phyloP scores from a whole-genome alignment of 1,140 invertebrate genomes.

The Hetaerina americana region DNA sequence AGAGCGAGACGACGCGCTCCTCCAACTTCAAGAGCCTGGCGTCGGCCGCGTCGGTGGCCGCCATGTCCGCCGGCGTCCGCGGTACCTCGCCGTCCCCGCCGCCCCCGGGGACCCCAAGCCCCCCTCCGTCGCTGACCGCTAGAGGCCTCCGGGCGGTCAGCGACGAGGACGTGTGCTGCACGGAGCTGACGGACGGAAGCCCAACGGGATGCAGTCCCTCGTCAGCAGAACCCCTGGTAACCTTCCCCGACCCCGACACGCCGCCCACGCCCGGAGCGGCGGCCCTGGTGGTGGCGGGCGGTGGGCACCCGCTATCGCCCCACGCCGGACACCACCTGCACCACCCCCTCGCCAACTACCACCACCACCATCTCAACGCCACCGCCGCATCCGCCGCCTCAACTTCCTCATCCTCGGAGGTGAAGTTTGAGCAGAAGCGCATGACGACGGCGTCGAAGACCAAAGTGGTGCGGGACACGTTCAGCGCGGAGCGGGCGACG shows the following conservation, averaged over 20 bases:
- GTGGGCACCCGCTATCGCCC: slow-evolving; percentile 25
- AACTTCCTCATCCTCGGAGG: slow-evolving; percentile 37
- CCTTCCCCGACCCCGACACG: slow-evolving; percentile 62
- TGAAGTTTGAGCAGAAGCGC: slow-evolving; percentile 65
- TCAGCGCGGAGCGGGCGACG: slow-evolving; percentile 55
- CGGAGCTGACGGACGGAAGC: slow-evolving; percentile 21
- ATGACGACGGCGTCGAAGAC: slow-evolving; percentile 64
- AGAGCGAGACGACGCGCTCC: slow-evolving; percentile 7
- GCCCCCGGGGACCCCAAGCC: neutral
- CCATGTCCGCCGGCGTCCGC: slow-evolving; percentile 33
- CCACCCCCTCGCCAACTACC: slow-evolving; percentile 33
- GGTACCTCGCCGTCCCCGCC: neutral
- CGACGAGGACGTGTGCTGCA: slow-evolving; percentile 45
- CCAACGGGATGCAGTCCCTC: slow-evolving; percentile 30
- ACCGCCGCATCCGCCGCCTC: slow-evolving; percentile 21
- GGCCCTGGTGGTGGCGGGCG: slow-evolving; percentile 33
- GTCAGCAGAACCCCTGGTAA: slow-evolving; percentile 51
- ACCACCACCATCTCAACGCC: slow-evolving; percentile 25
- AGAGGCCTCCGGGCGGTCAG: slow-evolving; percentile 35
- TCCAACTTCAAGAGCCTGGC: slow-evolving; percentile 2
- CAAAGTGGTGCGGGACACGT: slow-evolving; percentile 40
- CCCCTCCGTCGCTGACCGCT: neutral
- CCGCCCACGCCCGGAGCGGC: slow-evolving; percentile 33
- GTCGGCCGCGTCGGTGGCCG: slow-evolving; percentile 18
- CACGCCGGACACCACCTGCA: slow-evolving; percentile 24